These are phyloP conservation scores for Phragmatobia fuliginosa DNA, from an alignment of 2,888 invertebrate species.

Conservation along the genomic window DNA sequence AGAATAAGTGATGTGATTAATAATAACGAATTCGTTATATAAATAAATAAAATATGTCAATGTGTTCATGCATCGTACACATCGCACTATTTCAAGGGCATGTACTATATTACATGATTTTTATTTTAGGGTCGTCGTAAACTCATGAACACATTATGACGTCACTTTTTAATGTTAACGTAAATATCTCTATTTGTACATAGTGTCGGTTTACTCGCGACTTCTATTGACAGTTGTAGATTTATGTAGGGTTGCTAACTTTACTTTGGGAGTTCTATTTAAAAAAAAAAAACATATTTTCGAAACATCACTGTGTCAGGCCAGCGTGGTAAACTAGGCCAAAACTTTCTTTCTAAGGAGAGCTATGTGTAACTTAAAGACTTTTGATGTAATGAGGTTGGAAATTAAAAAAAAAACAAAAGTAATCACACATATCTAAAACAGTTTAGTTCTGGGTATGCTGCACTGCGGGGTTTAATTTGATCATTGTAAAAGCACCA, in stretches of 20 bases:
- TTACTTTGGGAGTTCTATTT: not conserved
- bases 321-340: too few species aligned
- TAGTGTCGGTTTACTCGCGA: constrained; percentile 35
- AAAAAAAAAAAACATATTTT: too few species aligned
- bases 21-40: not conserved
- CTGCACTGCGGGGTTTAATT: too few species aligned
- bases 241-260: not conserved
- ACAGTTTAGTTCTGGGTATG: too few species aligned
- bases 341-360: too few species aligned
- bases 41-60: not conserved
- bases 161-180: constrained; percentile 27
- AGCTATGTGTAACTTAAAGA: too few species aligned
- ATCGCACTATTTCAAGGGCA: constrained; percentile 34
- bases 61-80: not conserved
- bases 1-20: not conserved
- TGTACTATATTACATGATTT: constrained; percentile 23
- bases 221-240: constrained; percentile 17
- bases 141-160: constrained; percentile 22
- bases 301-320: too few species aligned
- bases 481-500: too few species aligned
- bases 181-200: constrained; percentile 16
- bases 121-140: constrained; percentile 48
- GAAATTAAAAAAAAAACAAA: too few species aligned
- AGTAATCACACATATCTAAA: too few species aligned
- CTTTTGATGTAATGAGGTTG: too few species aligned